Base-by-base conservation (phyloP, 2,888 invertebrate genomes). In the Mesorhabditis spiculigera region DNA sequence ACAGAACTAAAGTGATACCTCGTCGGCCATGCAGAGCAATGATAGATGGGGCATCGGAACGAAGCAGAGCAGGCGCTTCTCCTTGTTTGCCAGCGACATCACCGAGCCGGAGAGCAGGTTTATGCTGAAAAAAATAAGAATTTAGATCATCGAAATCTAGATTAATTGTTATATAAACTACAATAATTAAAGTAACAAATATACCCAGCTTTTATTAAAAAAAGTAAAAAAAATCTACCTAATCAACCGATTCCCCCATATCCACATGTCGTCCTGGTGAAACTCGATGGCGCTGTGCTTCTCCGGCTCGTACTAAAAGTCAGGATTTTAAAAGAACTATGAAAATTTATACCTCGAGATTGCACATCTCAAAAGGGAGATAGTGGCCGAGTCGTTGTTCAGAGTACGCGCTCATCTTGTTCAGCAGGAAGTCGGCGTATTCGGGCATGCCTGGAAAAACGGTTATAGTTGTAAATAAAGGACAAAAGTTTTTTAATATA, bases 231-330 rank as follows among this genome's bases (percentile, higher is more conserved):
- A 62, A 28, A 95, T 91, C 0, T 95, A 96, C 83, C 83, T 84
- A 2, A 97, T 91, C 58, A 98, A 92, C 77, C 97, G 90, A 87
- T 97, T 95, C 5, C 98, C 98, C 98, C 98, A 99, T 71, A 99
- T 91, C 98, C 98, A 98, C 86, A 93, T 93, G 85, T 99, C 98
- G 87, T 98, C 98, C 79, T 95, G 92, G 86, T 99, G 98, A 10
- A 95, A 93, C 87, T 97, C 97, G 78, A 99, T 98, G 3, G 93
- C 92, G 0, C 97, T 93, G 0, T 96, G 96, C 61, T 81, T 79
- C 63, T 71, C 69, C 63, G 79, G 91, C 78, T 91, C 90, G 87
- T 98, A 98, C 85, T 50, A 50, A 50, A 50, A 13, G n/a, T 13
- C 8, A 50, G n/a, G 10, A 50, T 50, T 50, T 50, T n/a, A 10